phyloP scores from a whole-genome alignment of 1,140 invertebrate genomes.

The Scaptomyza montana region DNA sequence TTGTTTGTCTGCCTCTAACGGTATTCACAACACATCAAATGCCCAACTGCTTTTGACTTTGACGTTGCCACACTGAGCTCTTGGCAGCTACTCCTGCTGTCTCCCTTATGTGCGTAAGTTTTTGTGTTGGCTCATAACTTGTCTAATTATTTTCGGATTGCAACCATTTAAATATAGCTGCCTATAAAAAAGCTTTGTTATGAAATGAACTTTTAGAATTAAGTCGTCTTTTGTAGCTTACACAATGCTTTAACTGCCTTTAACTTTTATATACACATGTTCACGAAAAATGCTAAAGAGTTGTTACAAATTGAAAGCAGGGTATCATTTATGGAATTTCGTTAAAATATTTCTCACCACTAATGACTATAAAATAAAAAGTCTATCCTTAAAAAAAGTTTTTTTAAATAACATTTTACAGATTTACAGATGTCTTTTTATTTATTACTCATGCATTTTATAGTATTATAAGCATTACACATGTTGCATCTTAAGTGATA shows the following conservation, averaged over 20 bases:
- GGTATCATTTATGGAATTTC: background rate
- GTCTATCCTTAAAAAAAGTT: too few species aligned
- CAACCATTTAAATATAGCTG: slow-evolving; percentile 19
- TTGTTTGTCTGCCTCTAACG: slow-evolving; percentile 15
- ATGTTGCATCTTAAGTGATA: too few species aligned
- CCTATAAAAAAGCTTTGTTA: slow-evolving; percentile 6
- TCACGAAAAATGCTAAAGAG: background rate
- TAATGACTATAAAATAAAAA: too few species aligned
- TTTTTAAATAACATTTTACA: too few species aligned
- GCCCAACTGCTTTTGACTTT: slow-evolving; percentile 25
- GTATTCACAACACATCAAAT: slow-evolving; percentile 13
- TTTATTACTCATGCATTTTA: too few species aligned
- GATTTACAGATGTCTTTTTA: too few species aligned
- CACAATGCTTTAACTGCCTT: background rate
- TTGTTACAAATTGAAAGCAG: background rate
- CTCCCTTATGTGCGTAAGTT: background rate
- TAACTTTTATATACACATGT: background rate
- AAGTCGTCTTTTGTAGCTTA: background rate
- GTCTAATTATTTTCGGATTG: slow-evolving; percentile 43
- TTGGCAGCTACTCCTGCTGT: slow-evolving; percentile 25
- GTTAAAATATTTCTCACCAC: too few species aligned
- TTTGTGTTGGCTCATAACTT: slow-evolving; percentile 5
- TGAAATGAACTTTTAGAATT: background rate
- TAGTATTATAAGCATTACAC: too few species aligned
- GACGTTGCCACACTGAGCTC: slow-evolving; percentile 39